Evolutionary conservation across 1,140 invertebrate genomes (phyloP), one percentile per base, ranked within the genome.

Genomic region (Mizuhopecten yessoensis): DNA sequence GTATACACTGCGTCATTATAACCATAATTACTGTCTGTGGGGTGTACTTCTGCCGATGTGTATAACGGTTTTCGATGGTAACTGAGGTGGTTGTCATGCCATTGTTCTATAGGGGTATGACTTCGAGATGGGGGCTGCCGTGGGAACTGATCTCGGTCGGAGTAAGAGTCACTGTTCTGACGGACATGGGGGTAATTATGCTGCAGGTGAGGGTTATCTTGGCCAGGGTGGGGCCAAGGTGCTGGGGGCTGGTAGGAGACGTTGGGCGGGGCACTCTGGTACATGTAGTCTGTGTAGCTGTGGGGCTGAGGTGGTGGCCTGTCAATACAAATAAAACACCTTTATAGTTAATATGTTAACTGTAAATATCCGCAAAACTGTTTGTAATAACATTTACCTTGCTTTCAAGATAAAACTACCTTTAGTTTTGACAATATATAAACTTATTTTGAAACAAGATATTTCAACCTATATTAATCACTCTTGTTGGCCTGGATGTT

Each of bases 1-100:
- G 92, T 87, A 90, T 88, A 92, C n/a, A 90, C 87, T 33, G 86
- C 42, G 42, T 92, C 92, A 33, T 90, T 89, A 86, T 91, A 90
- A 34, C 88, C 57, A 34, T 57, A 45, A 29, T 33, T 87, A 88
- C 88, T 87, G 5, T 75, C 57, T 11, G 23, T 75, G 23, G 23
- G 57, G 57, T 75, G 57, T 75, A 29, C 23, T 20, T 86, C 86
- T 86, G 92, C 86, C n/a, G 88, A 90, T 87, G 88, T 57, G 10
- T 92, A 86, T 33, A 45, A 57, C 11, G 34, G 91, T 42, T 88
- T 90, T n/a, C 88, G 34, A 42, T 90, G 90, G 57, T 90, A 90
- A 75, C 87, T 88, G 10, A 88, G 87, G 42, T 90, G 45, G 57
- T 87, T 49, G 20, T 88, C 90, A 88, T 36, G 88, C n/a, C 87